Evolutionary conservation across 1,140 invertebrate genomes (phyloP), one percentile per base, ranked within the genome.

Genomic region (Euura lappo): DNA sequence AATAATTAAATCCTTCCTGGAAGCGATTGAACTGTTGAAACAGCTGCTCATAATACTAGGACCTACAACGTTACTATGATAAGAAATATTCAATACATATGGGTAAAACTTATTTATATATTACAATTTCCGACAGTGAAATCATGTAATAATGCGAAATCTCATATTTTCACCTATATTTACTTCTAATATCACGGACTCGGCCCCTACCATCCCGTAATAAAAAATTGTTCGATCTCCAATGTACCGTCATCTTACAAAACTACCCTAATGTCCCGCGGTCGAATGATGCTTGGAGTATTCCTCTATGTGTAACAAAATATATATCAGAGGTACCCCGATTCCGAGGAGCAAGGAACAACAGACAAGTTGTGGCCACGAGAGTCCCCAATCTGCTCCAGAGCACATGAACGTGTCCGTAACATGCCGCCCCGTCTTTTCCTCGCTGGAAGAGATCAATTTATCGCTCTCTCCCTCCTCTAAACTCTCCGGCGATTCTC

Each of bases 351-450:
- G 51, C 7, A 89, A 64, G 5, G 86, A 84, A 73, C 85, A 82
- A 8, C 82, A 77, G 2, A 89, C 74, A 3, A 89, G 68, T 6
- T 87, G 86, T 68, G 74, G 79, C 84, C 85, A 88, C 3, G 85
- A 86, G 6, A 88, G 69, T 8, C 85, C 86, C 82, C 87, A 88
- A 69, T 88, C 86, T 10, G 86, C 85, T 8, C 87, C 86, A 10
- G 83, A 87, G 78, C 87, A 88, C 60, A 79, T 84, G 65, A 85
- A 85, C 64, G 79, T 81, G 68, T 84, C 79, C 72, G 77, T 81
- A 69, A 79, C 65, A 70, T 78, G 75, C 7, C 1, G 42, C 66
- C 13, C 7, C 10, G 66, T 11, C 2, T 79, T 75, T 64, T 65
- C 75, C 68, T 83, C 79, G 2, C 69, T 69, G 13, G 78, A 72